These are phyloP conservation scores for Ardeotis arabs DNA, from an alignment of 2,113 vertebrate genomes.

Conservation along the genomic window DNA sequence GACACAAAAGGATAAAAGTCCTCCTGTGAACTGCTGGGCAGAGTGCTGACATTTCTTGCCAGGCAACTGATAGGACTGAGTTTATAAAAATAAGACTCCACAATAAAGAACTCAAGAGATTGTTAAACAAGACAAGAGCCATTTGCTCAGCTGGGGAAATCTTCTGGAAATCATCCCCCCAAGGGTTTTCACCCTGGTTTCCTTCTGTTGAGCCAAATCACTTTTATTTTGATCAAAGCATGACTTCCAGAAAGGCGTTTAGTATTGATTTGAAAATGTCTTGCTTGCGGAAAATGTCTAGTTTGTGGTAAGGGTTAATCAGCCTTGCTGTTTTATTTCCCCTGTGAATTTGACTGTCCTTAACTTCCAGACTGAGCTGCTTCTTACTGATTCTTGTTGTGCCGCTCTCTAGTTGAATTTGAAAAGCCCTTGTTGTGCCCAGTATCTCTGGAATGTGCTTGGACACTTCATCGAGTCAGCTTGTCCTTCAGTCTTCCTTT, in stretches of 20 bases:
- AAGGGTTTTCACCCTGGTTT: neutral
- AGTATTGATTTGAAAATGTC: neutral
- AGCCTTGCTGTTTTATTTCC: neutral
- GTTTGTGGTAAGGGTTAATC: neutral
- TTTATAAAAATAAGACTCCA: neutral
- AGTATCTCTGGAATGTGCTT: conserved; percentile 9
- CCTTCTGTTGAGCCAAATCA: neutral
- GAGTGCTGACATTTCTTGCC: conserved; percentile 32
- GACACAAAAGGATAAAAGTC: conserved; percentile 23
- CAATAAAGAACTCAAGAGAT: neutral
- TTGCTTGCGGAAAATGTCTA: neutral
- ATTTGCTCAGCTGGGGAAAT: neutral
- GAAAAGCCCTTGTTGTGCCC: neutral
- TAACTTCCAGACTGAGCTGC: conserved; percentile 28
- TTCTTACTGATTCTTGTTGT: conserved; percentile 13
- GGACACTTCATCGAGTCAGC: neutral
- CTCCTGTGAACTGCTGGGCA: neutral
- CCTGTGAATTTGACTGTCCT: neutral
- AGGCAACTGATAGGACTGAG: neutral
- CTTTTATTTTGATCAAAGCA: neutral
- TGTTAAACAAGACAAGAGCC: neutral
- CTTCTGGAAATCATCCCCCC: neutral
- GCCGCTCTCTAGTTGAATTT: neutral
- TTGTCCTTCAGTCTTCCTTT: neutral
- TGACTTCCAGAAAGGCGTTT: neutral